phyloP scores from a whole-genome alignment of 1,140 invertebrate genomes.

The Alviniconcha marisindica region DNA sequence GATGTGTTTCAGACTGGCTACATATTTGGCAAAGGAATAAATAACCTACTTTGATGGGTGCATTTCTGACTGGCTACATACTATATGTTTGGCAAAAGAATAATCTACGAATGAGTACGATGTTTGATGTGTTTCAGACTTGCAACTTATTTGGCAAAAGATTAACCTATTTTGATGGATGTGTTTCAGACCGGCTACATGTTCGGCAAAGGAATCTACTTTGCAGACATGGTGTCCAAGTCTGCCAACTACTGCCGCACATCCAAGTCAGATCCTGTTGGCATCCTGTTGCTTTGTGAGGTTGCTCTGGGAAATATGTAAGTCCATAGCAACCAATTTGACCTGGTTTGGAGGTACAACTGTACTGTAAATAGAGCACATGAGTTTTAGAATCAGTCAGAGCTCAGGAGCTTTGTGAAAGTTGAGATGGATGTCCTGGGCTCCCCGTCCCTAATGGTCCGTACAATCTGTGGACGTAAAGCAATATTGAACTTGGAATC shows the following conservation, averaged over 20 bases:
- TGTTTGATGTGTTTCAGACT: constrained; percentile 74
- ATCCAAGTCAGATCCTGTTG: constrained; percentile 82
- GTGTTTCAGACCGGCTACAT: constrained; percentile 89
- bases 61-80: constrained; percentile 90
- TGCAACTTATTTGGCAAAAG: constrained; percentile 98
- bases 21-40: constrained; percentile 93
- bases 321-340: constrained; percentile 80
- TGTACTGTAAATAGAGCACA: too few species aligned
- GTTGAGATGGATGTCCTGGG: too few species aligned
- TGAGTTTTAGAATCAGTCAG: too few species aligned
- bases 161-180: constrained; percentile 70
- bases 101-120: constrained; percentile 55
- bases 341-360: too few species aligned
- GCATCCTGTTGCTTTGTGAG: constrained; percentile 94
- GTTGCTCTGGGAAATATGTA: constrained; percentile 93
- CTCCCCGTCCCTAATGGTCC: too few species aligned
- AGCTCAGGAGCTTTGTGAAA: too few species aligned
- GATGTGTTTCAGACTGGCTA: constrained; percentile 85
- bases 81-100: constrained; percentile 87
- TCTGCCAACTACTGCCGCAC: constrained; percentile 98
- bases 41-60: neutral
- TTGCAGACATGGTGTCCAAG: constrained; percentile 99
- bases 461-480: too few species aligned
- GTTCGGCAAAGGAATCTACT: constrained; percentile 95
- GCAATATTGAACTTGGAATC: too few species aligned